A percentile compares a stretch with the other conserved stretches of the same genome.
phyloP scores from a whole-genome alignment of 2,113 vertebrate genomes.

The Peucedramus taeniatus region DNA sequence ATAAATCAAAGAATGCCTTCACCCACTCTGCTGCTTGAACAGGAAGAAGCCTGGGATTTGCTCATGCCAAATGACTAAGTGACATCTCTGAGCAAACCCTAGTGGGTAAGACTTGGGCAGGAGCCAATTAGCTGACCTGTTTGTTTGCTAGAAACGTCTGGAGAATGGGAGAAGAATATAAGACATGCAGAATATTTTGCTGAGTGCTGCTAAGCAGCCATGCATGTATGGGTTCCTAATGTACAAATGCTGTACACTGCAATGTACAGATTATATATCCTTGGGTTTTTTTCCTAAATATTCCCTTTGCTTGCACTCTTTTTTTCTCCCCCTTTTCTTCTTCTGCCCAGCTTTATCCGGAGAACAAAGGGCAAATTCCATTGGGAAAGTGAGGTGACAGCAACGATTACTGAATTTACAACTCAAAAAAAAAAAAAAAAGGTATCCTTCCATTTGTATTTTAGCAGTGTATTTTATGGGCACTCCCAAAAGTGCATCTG shows the following conservation, averaged over 20 bases:
- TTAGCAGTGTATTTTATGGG: conserved; percentile 43
- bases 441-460: conserved; percentile 18
- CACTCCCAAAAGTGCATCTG: conserved; percentile 54
- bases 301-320: background rate
- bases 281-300: background rate
- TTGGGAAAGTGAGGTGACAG: conserved; percentile 45
- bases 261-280: background rate
- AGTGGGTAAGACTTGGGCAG: conserved; percentile 10
- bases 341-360: conserved; percentile 50
- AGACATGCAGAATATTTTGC: background rate
- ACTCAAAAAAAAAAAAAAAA: background rate
- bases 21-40: background rate
- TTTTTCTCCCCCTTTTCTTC: background rate
- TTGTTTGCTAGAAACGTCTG: conserved; percentile 24
- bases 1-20: conserved; percentile 52
- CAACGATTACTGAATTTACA: conserved; percentile 40
- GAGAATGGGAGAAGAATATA: background rate
- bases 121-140: conserved; percentile 42
- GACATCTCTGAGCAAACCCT: conserved; percentile 37
- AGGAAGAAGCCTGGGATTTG: conserved; percentile 47
- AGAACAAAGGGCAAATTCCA: conserved; percentile 58
- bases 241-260: background rate
- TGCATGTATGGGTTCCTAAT: background rate
- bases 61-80: conserved; percentile 33
- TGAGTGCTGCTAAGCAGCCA: background rate